Conservation (phyloP, 2,113 vertebrate species). For the Diglossa brunneiventris region DNA sequence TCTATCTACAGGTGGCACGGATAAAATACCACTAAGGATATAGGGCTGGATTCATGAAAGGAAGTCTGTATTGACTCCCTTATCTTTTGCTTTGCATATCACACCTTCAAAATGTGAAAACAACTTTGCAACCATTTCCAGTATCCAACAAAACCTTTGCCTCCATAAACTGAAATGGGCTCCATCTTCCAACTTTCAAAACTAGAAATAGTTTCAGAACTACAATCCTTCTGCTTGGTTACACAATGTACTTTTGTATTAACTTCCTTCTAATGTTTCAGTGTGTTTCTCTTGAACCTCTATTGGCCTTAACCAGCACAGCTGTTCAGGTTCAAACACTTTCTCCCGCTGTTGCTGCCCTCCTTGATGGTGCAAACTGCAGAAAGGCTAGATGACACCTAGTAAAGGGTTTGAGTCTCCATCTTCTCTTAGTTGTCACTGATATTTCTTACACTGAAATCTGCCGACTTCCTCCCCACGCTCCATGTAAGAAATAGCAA, state of each 20-base stretch:
- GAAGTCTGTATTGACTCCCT: slow-evolving; percentile 40
- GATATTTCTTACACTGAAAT: slow-evolving; percentile 9
- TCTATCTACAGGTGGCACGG: slow-evolving; percentile 13
- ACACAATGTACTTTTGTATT: not conserved
- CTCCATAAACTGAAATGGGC: slow-evolving; percentile 7
- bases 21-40: slow-evolving; percentile 39
- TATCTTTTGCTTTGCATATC: slow-evolving; percentile 49
- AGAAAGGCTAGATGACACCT: not conserved
- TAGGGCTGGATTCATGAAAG: slow-evolving; percentile 41
- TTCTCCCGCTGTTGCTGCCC: not conserved
- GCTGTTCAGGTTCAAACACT: slow-evolving; percentile 47
- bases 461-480: not conserved
- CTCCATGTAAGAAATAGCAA: slow-evolving; percentile 42
- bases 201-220: slow-evolving; percentile 30
- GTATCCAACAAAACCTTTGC: slow-evolving; percentile 36
- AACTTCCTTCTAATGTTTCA: not conserved
- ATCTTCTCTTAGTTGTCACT: slow-evolving; percentile 5
- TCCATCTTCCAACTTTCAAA: not conserved
- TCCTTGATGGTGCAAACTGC: slow-evolving; percentile 1
- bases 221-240: slow-evolving; percentile 15
- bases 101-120: slow-evolving; percentile 65
- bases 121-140: slow-evolving; percentile 19
- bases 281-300: slow-evolving; percentile 21
- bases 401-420: slow-evolving; percentile 4
- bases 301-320: slow-evolving; percentile 55